Evolutionary conservation across 2,888 invertebrate genomes (phyloP), one percentile per base, ranked within the genome.

Genomic region (Alviniconcha strummeri): DNA sequence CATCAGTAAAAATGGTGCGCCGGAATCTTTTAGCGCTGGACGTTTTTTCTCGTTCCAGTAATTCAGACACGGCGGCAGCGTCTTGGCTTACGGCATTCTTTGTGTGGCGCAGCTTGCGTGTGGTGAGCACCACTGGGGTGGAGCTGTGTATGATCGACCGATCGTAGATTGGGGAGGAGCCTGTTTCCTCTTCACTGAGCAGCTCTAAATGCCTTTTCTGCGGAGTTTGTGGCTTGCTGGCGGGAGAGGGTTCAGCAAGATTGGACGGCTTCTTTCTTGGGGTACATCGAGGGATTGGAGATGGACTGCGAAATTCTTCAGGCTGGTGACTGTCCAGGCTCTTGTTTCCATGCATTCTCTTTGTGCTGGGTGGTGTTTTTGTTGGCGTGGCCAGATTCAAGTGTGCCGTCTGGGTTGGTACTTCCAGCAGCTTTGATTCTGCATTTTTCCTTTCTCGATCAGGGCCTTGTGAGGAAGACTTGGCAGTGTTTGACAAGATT

Each of bases 121-220:
- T 52, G 7, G n/a, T 4, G 8, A 80, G 36, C 2, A 80, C 17
- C 11, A 54, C 9, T 1, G 80, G 80, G 3, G 80, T 80, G 9
- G 69, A 80, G 19, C n/a, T 69, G 54, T 67, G 8, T 8, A 80
- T 8, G 15, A 9, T 11, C n/a, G 64, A 6, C n/a, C n/a, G n/a
- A 11, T 4, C 4, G 69, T 69, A 80, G 5, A 80, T 60, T 54
- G 80, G 80, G 13, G 80, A 80, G 8, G 80, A 69, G 11, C 69
- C 55, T 11, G 52, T n/a, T 0, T 69, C 57, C 9, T 72, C 78
- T 72, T 83, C 78, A 52, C 7, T 4, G 17, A 15, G 55, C 8
- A 4, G 15, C 75, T 75, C 13, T 55, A 15, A 4, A 2, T 15
- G 75, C 13, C 60, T 60, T 15, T 36, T 78, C 60, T 60, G 78